Conservation (phyloP, 64 coral and sea anemone species). For the Montipora efflorescens region DNA sequence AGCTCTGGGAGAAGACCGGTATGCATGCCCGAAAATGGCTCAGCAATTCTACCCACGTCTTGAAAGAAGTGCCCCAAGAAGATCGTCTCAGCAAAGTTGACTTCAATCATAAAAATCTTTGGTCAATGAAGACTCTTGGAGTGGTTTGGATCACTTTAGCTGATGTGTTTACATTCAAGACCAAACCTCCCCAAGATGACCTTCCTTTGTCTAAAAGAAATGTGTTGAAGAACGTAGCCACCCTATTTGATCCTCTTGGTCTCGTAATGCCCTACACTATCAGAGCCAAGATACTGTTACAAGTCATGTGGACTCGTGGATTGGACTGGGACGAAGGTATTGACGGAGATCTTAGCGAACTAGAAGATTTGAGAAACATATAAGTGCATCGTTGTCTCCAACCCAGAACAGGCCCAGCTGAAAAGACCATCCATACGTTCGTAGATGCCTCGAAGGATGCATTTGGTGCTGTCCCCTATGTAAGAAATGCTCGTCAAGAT, state of each 20-base stretch:
- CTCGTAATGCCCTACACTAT: conserved; percentile 17
- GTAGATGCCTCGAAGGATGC: too few species aligned
- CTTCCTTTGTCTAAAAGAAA: conserved; percentile 60
- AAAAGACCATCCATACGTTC: too few species aligned
- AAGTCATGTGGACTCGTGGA: conserved; percentile 70
- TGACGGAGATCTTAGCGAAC: conserved; percentile 38
- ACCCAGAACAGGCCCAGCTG: too few species aligned
- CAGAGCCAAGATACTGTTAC: conserved; percentile 68
- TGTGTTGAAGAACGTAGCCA: conserved; percentile 58
- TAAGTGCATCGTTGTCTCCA: too few species aligned
- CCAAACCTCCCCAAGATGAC: conserved; percentile 28
- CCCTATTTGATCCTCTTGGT: conserved; percentile 58
- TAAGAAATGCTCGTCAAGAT: too few species aligned
- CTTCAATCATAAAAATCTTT: conserved; percentile 54
- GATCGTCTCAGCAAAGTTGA: conserved; percentile 62
- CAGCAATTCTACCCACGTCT: conserved; percentile 67
- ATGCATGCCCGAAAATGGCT: conserved; percentile 81
- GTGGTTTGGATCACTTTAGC: conserved; percentile 65
- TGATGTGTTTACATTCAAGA: conserved; percentile 72
- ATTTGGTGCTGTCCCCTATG: too few species aligned
- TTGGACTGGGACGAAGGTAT: conserved; percentile 64
- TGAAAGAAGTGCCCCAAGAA: conserved; percentile 63
- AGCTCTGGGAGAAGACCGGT: conserved; percentile 49
- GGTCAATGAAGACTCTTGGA: conserved; percentile 77
- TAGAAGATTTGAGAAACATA: background rate